A percentile compares a stretch with the other conserved stretches of the same genome.
phyloP scores from a whole-genome alignment of 1,140 invertebrate species.

The Geopemphigus sp. region DNA sequence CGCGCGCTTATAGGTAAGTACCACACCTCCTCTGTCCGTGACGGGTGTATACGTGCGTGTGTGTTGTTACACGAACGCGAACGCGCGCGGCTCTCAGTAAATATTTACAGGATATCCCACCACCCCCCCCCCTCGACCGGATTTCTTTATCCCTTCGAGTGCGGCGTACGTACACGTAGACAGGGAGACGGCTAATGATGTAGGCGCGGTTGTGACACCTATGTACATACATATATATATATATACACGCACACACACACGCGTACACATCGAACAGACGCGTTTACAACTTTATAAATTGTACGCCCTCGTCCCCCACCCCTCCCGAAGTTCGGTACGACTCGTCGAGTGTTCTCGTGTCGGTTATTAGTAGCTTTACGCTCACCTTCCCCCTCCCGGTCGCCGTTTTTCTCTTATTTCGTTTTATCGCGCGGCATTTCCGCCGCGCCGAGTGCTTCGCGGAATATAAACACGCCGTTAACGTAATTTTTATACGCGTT shows the following conservation, averaged over 20 bases:
- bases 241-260: too few species aligned
- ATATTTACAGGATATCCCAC: conserved; percentile 47
- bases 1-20: background rate
- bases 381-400: conserved; percentile 6
- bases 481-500: background rate
- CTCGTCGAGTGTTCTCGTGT: conserved; percentile 8
- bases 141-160: background rate
- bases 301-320: background rate
- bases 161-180: background rate
- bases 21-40: background rate
- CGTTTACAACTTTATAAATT: conserved; percentile 33
- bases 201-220: background rate
- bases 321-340: background rate
- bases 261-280: background rate
- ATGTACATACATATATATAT: too few species aligned
- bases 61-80: too few species aligned
- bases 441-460: conserved; percentile 3
- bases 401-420: background rate
- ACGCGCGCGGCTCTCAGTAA: conserved; percentile 6
- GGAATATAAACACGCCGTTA: background rate
- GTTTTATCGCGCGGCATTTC: background rate
- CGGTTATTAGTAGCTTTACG: conserved; percentile 4
- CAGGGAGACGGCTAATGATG: conserved; percentile 32
- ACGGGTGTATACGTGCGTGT: background rate
- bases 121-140: background rate